Base-by-base conservation (phyloP, 1,140 invertebrate species). In the Bilobella aurantiaca region DNA sequence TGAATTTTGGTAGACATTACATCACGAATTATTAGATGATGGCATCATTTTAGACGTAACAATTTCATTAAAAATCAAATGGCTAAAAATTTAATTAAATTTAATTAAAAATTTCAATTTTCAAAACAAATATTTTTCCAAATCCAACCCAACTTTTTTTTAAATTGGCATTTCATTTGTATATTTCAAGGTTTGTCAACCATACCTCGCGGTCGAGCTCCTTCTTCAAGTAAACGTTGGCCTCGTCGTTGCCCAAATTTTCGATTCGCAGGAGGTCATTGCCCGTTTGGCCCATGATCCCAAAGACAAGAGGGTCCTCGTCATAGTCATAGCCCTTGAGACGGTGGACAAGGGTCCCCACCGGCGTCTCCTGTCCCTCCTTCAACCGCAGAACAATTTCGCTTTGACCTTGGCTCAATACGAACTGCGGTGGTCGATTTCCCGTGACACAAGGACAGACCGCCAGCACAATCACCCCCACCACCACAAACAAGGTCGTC, bases 381-480 rank as follows among this genome's bases (percentile, higher is more conserved):
- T 90, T 91, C 70, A 93, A 80, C 74, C 89, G 83, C 70, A 93
- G 81, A 63, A 94, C 87, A 71, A 94, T 92, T 82, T 93, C 89
- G 64, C 88, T 88, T 78, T 91, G 88, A 65, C 88, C 88, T 73
- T 92, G 86, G 74, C 87, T 89, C 58, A 92, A 79, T 42, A 78
- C 70, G 77, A 93, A 91, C 58, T 87, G 81, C 0, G 90, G 89
- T 29, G 90, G 88, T 71, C 84, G 84, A 81, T 93, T 91, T 14
- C 62, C 65, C 8, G 21, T 5, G 30, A 25, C 42, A 61, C 46
- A n/a, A 2, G 56, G 53, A 49, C n/a, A 3, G 34, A 28, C 29
- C 2, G 2, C 16, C 34, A n/a, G 42, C 59, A 34, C 1, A 64
- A 31, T 30, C 53, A 57, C 25, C 21, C 34, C n/a, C n/a, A n/a